Base-by-base conservation (phyloP, 2,113 vertebrate genomes). In the Misgurnus mizolepis region DNA sequence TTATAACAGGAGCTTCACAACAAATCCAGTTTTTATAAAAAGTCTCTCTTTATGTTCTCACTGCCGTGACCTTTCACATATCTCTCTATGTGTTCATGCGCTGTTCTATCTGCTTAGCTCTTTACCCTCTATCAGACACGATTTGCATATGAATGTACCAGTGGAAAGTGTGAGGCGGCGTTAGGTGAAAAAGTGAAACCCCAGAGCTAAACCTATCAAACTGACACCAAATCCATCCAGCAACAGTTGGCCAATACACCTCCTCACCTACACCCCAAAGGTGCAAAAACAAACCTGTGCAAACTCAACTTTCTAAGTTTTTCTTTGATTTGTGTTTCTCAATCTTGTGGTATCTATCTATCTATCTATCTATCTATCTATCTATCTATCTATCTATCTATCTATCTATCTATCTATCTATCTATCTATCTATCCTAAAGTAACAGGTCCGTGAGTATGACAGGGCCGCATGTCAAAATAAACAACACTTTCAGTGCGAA, bases 61-160 rank as follows among this genome's bases (percentile, higher is more conserved):
- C 34, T 80, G 75, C 14, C 3, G 22, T 62, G 73, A 75, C 58
- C 73, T 75, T 60, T 76, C 27, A 60, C 39, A 49, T 71, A 12
- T 64, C 60, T 77, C 62, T 73, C 68, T 80, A 45, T 14, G 40
- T 68, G 71, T 76, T 22, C 27, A 4, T 49, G 43, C 27, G 1
- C 62, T 61, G 62, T 43, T 67, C 80, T 61, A 53, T 80, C 70
- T 80, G 18, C 64, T 80, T 73, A 73, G 69, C 61, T 53, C 40
- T 80, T 34, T 41, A 67, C 75, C 62, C 62, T 74, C 55, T 53
- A 77, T 66, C 75, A 77, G 61, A 50, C 62, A 40, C 9, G 41
- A 80, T 80, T 80, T 83, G 81, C 76, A 80, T 83, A 75, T 76
- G 71, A 83, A 83, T 80, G 64, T 76, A 39, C 43, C 47, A 45